phyloP scores from a whole-genome alignment of 2,113 vertebrate genomes.

The Indicator indicator region DNA sequence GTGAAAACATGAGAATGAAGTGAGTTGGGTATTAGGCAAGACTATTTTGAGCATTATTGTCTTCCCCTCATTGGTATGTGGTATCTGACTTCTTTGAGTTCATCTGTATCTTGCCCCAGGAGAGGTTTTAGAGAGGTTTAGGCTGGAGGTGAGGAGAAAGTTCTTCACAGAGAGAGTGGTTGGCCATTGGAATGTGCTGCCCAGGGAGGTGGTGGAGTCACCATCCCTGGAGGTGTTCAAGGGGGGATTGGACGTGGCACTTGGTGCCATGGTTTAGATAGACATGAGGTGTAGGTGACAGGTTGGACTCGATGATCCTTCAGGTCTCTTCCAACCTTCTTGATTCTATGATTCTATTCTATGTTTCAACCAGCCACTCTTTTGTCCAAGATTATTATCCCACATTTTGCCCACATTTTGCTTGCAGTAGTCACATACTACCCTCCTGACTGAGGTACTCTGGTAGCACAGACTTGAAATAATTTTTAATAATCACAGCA shows the following conservation, averaged over 20 bases:
- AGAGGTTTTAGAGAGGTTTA: background rate
- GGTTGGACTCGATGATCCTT: no score
- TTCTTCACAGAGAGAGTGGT: no score
- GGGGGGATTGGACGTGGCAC: no score
- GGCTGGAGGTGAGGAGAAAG: no score
- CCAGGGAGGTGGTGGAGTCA: no score
- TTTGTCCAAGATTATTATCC: background rate
- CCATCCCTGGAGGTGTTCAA: no score
- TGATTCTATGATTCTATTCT: no score
- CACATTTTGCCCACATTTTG: background rate
- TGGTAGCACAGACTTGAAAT: background rate
- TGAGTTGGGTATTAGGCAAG: fast-evolving
- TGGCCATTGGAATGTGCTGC: no score
- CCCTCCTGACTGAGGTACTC: background rate
- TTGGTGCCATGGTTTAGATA: no score
- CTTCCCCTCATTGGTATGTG: background rate
- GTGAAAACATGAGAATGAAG: background rate
- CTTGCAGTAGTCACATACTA: background rate
- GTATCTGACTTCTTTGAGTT: background rate
- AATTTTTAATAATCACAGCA: background rate
- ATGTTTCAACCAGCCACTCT: background rate
- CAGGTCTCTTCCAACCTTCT: no score
- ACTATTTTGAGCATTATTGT: background rate
- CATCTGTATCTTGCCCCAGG: background rate
- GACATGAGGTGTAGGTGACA: no score